These are phyloP conservation scores for Kobus ellipsiprymnus DNA, from an alignment of 2,113 vertebrate genomes.

Conservation along the genomic window DNA sequence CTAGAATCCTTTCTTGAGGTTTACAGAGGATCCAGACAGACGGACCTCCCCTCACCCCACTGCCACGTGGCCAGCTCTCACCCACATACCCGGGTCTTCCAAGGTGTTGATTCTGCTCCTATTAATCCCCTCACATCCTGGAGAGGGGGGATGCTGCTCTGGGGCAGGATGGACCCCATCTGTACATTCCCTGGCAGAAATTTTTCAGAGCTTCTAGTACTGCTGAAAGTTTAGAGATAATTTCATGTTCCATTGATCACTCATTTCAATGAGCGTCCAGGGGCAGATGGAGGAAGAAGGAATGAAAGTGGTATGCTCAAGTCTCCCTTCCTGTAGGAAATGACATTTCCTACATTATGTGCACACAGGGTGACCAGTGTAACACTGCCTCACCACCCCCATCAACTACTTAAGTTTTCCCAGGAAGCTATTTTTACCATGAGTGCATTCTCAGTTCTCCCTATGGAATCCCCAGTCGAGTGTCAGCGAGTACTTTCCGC, in stretches of 20 bases:
- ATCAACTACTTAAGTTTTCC: background rate
- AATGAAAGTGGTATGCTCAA: background rate
- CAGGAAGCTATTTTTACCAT: background rate
- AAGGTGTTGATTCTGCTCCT: background rate
- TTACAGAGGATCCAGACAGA: background rate
- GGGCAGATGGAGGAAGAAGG: background rate
- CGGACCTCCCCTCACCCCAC: background rate
- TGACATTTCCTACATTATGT: background rate
- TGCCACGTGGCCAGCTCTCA: background rate
- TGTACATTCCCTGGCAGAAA: background rate
- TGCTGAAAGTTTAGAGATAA: background rate
- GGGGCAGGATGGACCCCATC: background rate
- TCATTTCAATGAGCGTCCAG: background rate
- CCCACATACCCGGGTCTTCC: background rate
- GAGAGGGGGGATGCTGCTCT: background rate
- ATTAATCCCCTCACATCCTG: background rate
- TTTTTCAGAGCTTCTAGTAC: background rate
- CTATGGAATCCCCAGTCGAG: background rate
- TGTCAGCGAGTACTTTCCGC: background rate
- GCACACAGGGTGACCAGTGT: background rate
- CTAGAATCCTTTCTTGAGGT: background rate
- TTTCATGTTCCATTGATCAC: background rate
- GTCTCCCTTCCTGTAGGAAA: background rate
- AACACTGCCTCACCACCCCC: background rate
- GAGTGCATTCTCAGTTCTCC: background rate